phyloP scores from a whole-genome alignment of 2,888 invertebrate species.

The Onchidella celtica region DNA sequence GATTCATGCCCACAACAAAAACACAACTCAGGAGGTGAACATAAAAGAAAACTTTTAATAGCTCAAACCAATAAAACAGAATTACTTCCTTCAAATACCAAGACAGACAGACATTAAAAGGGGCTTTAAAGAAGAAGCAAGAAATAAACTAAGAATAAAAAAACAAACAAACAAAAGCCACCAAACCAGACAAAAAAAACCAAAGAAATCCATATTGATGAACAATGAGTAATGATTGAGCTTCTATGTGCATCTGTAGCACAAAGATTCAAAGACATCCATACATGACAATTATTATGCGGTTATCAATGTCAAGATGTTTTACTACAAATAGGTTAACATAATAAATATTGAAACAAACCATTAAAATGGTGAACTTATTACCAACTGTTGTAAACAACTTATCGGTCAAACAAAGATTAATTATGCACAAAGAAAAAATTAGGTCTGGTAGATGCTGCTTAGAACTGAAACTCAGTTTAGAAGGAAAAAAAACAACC shows the following conservation, averaged over 20 bases:
- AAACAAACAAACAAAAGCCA: constrained; percentile 9
- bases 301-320: constrained; percentile 15
- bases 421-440: constrained; percentile 36
- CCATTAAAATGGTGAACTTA: constrained; percentile 13
- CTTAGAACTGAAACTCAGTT: constrained; percentile 40
- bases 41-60: constrained; percentile 40
- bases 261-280: constrained; percentile 44
- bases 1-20: constrained; percentile 34
- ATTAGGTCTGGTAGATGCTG: constrained; percentile 45
- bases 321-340: constrained; percentile 12
- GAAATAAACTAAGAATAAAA: not conserved
- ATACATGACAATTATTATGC: constrained; percentile 50
- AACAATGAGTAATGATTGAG: constrained; percentile 49
- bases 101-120: not conserved
- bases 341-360: constrained; percentile 16
- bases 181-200: constrained; percentile 27
- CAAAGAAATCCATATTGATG: constrained; percentile 26
- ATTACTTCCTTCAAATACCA: constrained; percentile 2
- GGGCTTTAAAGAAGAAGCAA: not conserved
- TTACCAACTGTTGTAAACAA: too few relatives aligned
- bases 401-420: constrained; percentile 44
- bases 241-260: constrained; percentile 49
- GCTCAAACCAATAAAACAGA: constrained; percentile 32
- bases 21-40: constrained; percentile 49
- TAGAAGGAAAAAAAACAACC: too few relatives aligned